Conservation (phyloP, 1,140 invertebrate genomes). For the Proales similis region DNA sequence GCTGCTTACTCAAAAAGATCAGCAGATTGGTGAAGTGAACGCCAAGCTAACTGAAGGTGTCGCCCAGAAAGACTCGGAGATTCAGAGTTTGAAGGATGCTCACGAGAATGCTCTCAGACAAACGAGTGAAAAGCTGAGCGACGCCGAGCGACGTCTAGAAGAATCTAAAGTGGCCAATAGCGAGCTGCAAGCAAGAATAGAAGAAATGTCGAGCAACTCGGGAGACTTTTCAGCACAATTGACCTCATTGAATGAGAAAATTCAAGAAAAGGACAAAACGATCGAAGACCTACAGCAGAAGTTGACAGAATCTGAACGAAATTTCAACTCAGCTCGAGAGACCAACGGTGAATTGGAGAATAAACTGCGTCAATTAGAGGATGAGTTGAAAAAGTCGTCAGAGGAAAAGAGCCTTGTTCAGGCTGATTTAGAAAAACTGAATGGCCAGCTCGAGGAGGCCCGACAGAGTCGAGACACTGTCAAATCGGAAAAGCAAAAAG, state of each 20-base stretch:
- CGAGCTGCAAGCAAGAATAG: constrained; percentile 45
- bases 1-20: neutral
- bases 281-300: constrained; percentile 40
- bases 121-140: neutral
- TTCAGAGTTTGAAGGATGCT: neutral
- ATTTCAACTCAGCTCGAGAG: neutral
- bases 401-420: neutral
- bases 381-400: too few species aligned
- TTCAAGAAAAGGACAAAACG: constrained; percentile 50
- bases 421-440: neutral
- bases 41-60: neutral
- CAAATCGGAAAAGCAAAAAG: too few species aligned
- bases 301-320: neutral
- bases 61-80: neutral
- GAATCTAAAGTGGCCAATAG: constrained; percentile 4
- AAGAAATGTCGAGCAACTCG: constrained; percentile 51
- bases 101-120: neutral
- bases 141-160: neutral
- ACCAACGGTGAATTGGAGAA: neutral
- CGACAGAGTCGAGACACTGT: too few species aligned
- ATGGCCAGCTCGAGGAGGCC: neutral
- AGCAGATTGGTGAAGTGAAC: neutral
- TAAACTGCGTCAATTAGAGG: neutral
- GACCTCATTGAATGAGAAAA: constrained; percentile 48
- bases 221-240: constrained; percentile 51